Base-by-base conservation (phyloP, 2,113 vertebrate species). In the Todiramphus saurophagus region DNA sequence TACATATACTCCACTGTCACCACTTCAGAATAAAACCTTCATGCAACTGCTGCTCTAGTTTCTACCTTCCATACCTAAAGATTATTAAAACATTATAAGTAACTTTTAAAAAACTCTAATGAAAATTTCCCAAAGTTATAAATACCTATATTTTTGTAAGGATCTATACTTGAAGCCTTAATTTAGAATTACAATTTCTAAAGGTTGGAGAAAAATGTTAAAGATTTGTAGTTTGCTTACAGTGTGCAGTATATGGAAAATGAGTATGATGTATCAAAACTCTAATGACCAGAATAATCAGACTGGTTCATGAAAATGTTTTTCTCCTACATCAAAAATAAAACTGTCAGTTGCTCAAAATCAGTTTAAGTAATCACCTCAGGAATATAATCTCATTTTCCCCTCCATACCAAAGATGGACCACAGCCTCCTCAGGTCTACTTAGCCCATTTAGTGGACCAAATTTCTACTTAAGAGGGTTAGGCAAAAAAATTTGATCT, bases 401-500 rank as follows among this genome's bases (percentile, higher is more conserved):
- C 51, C 3, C 64, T 67, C 70, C 66, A 11, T 7, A 60, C 12
- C 43, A 56, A 78, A 68, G 69, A 60, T 1, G 30, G 24, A 51
- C 16, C 20, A 51, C 51, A 76, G 35, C 28, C 31, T 68, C 75
- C 75, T 59, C 31, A 72, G 35, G 30, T 48, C 69, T 83, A 31
- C 28, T 72, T n/a, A 59, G 58, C 9, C 43, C 13, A 20, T 51
- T 78, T 11, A 79, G 16, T 10, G 25, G 63, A 81, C 31, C 24
- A 87, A 82, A 87, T 33, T 73, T 55, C 70, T 77, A 27, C 28
- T 51, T 51, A 58, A 56, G 2, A 50, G 27, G 30, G 41, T 69
- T 70, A 77, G 89, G 23, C 53, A 88, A 64, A 88, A 18, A 50
- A 74, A 91, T 87, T 51, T 43, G 46, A 68, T 72, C 46, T 76